phyloP scores from a whole-genome alignment of 2,797 vertebrate species.

The Myotis planiceps region DNA sequence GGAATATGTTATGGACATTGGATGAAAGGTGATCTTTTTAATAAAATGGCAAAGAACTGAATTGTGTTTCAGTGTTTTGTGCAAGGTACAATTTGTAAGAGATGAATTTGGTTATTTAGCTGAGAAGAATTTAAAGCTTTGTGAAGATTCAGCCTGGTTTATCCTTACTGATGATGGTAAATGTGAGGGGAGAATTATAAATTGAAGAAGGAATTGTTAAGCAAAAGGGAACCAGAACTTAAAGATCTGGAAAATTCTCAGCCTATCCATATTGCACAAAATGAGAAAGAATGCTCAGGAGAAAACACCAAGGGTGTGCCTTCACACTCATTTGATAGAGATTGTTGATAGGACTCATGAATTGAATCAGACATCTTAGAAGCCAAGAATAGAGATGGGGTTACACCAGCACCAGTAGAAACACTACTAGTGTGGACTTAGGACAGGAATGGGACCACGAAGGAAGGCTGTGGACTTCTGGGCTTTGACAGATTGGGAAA shows the following conservation, averaged over 20 bases:
- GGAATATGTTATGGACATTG: not conserved
- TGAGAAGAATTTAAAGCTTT: not conserved
- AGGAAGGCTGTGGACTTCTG: not conserved
- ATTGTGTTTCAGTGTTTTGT: not conserved
- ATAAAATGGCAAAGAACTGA: not conserved
- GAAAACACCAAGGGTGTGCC: not conserved
- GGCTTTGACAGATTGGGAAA: not conserved
- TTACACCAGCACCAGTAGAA: not conserved
- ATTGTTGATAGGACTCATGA: not conserved
- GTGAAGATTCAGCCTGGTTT: not conserved
- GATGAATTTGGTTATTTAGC: not conserved
- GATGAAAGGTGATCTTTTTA: not conserved
- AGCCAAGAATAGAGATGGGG: not conserved
- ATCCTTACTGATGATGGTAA: not conserved
- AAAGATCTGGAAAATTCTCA: not conserved
- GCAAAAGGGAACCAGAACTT: not conserved
- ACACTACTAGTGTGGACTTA: not conserved
- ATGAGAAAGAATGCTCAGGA: not conserved
- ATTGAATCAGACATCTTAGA: not conserved
- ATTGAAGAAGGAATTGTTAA: not conserved
- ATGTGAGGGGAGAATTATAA: not conserved
- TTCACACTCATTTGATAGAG: not conserved
- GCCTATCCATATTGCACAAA: not conserved
- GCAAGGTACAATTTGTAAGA: not conserved
- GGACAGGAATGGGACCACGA: not conserved